Evolutionary conservation across 2,797 vertebrate genomes (phyloP).

Genomic region (Calcarius lapponicus): DNA sequence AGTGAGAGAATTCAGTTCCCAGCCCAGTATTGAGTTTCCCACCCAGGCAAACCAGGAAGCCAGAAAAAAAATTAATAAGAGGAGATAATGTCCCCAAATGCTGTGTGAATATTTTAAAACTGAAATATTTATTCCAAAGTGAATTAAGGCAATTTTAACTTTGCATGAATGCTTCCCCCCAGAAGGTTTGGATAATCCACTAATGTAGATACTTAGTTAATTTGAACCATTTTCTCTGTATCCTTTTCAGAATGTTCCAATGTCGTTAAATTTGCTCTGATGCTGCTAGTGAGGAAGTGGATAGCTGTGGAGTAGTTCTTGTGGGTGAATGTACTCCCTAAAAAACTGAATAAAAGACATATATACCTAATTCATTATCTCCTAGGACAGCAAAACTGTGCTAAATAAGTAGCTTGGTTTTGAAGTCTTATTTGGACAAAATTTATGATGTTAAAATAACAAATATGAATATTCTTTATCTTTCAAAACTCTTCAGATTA

Average conservation of each 20-base stretch:
- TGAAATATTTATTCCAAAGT: not conserved
- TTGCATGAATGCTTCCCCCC: not conserved
- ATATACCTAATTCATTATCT: not conserved
- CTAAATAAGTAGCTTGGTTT: not conserved
- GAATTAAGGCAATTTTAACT: constrained; percentile 15
- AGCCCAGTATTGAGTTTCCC: not conserved
- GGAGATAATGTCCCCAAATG: not conserved
- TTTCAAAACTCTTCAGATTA: not conserved
- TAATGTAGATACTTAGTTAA: constrained; percentile 11
- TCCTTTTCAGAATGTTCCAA: not conserved
- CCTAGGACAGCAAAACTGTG: not conserved
- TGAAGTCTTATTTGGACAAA: not conserved
- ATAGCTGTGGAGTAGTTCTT: not conserved
- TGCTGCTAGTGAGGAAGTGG: not conserved
- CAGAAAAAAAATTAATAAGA: not conserved
- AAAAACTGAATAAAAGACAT: not conserved
- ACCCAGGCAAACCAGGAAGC: not conserved
- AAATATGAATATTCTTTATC: not conserved
- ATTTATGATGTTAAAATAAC: not conserved
- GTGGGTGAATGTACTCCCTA: not conserved
- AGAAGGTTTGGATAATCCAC: constrained; percentile 7
- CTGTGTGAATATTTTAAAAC: constrained; percentile 1
- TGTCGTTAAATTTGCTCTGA: not conserved
- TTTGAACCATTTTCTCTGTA: not conserved
- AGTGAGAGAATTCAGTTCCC: not conserved